Conservation (phyloP, 2,797 vertebrate species). For the Pipistrellus pipistrellus region DNA sequence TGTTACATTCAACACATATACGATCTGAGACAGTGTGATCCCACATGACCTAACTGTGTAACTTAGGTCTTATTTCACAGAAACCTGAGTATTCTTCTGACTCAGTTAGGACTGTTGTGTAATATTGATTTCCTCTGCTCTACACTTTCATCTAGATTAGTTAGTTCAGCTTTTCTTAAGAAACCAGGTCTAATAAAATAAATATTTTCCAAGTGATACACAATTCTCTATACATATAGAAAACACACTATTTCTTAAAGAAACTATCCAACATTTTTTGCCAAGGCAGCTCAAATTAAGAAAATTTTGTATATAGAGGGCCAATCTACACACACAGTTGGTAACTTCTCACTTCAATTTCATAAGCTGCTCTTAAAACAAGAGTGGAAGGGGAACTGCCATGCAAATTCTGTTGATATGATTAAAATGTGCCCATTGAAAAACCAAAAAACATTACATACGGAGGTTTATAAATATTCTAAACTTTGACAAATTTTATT, state of each 20-base stretch:
- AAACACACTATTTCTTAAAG: constrained; percentile 54
- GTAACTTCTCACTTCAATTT: background rate
- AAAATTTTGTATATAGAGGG: background rate
- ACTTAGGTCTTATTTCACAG: constrained; percentile 49
- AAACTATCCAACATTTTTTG: background rate
- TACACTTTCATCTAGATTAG: background rate
- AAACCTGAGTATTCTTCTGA: constrained; percentile 10
- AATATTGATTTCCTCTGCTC: background rate
- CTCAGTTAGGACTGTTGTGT: background rate
- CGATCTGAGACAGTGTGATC: background rate
- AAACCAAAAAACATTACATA: background rate
- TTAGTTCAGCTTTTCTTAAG: constrained; percentile 32
- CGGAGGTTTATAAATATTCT: constrained; percentile 1
- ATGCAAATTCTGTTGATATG: background rate
- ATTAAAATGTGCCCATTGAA: constrained; percentile 19
- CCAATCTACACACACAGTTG: background rate
- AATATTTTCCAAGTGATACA: constrained; percentile 47
- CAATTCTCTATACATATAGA: background rate
- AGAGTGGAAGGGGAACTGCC: background rate
- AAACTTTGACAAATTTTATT: constrained; percentile 47
- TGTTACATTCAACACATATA: background rate
- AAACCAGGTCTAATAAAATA: constrained; percentile 50
- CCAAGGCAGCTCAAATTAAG: constrained; percentile 8
- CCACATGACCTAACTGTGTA: background rate
- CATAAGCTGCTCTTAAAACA: background rate